Evolutionary conservation across 1,140 invertebrate species (phyloP), one percentile per base, ranked within the genome.

Genomic region (Meloidogyne exigua): DNA sequence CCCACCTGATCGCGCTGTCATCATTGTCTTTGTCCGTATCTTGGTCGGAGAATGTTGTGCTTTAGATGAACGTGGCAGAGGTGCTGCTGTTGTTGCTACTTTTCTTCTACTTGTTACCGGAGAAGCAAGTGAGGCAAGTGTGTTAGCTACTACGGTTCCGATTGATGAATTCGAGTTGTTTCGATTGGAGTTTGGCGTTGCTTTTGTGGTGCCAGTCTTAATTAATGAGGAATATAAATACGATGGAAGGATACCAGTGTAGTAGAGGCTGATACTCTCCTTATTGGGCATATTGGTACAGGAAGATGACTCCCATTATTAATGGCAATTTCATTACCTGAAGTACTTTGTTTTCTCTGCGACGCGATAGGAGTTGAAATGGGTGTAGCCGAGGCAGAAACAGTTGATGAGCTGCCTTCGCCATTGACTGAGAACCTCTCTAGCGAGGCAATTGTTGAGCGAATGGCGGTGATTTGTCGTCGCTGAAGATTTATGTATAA

Each of bases 391-490:
- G 49, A 57, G 49, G 49, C 49, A n/a, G n/a, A 57, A 57, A n/a
- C 15, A 15, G 12, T 44, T 15, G 42, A n/a, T 2, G 18, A 7
- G 2, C 49, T 18, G 7, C 44, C 49, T 15, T n/a, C 49, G 13
- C 49, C 18, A n/a, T n/a, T n/a, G 21, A 57, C 49, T n/a, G 80
- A 57, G 2, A 81, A 68, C 23, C 82, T 57, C 66, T 82, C 81
- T 10, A 82, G 26, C 7, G 79, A 79, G 36, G 81, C 78, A 64
- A 82, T 82, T 57, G 81, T 82, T 1, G 81, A 84, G 3, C 77
- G 80, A 71, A 82, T 81, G 0, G 75, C 68, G 21, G 79, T 25
- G 13, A 82, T 84, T 36, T 83, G 81, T 67, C 83, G 80, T n/a
- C 81, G 81, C 81, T 82, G 42, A 69, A 80, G 76, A 49, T 28